Percentiles rank a stretch among this genome's conserved stretches.
phyloP scores from a whole-genome alignment of 2,113 vertebrate species.

The Camelus bactrianus region DNA sequence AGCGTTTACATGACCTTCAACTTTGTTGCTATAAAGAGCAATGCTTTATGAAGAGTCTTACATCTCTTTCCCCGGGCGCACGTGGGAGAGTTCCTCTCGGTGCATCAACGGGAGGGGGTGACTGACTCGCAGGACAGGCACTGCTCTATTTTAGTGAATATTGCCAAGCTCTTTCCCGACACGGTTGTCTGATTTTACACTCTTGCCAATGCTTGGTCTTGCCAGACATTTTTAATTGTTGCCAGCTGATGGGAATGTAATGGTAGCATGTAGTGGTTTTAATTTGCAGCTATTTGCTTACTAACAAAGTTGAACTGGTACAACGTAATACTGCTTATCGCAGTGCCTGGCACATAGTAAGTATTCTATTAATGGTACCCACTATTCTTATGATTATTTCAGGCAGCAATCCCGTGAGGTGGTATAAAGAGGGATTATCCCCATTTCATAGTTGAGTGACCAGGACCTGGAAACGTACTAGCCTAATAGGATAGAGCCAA shows the following conservation, averaged over 20 bases:
- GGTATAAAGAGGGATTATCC: not conserved
- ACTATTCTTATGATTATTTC: not conserved
- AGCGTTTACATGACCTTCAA: not conserved
- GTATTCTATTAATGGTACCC: not conserved
- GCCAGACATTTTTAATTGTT: not conserved
- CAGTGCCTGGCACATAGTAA: not conserved
- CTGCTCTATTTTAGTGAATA: not conserved
- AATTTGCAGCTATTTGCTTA: constrained; percentile 8
- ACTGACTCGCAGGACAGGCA: too few relatives aligned
- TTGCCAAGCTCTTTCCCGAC: not conserved
- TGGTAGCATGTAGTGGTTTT: not conserved
- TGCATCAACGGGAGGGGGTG: accelerated
- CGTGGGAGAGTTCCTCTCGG: not conserved
- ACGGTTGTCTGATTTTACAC: not conserved
- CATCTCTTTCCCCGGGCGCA: accelerated
- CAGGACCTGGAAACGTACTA: not conserved
- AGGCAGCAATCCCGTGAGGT: not conserved
- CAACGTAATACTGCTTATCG: not conserved
- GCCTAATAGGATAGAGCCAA: not conserved
- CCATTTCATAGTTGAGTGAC: not conserved
- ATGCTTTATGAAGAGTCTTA: not conserved
- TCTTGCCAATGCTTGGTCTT: not conserved
- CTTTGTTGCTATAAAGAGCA: not conserved
- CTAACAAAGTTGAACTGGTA: not conserved
- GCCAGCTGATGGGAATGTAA: not conserved